phyloP scores from a whole-genome alignment of 1,140 invertebrate genomes.

The Mactra quadrangularis region DNA sequence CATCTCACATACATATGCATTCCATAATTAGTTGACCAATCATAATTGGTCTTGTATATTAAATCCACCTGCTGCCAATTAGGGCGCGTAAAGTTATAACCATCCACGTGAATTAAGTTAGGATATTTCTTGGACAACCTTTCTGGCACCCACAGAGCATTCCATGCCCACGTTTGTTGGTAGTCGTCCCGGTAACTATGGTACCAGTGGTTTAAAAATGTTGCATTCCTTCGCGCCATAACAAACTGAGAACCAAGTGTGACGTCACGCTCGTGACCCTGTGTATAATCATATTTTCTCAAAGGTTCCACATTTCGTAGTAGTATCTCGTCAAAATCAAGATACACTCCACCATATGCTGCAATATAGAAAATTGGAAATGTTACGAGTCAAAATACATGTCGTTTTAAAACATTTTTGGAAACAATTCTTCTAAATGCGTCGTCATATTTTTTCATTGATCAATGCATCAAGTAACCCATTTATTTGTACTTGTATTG shows the following conservation, averaged over 20 bases:
- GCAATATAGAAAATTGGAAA: constrained; percentile 19
- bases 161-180: constrained; percentile 19
- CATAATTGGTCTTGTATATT: constrained; percentile 52
- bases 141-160: constrained; percentile 37
- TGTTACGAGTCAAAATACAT: too few species aligned
- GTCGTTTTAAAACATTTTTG: too few species aligned
- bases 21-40: constrained; percentile 61
- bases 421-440: too few species aligned
- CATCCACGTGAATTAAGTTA: constrained; percentile 51
- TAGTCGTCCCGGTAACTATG: constrained; percentile 42
- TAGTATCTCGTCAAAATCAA: constrained; percentile 57
- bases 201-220: constrained; percentile 57
- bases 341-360: constrained; percentile 57
- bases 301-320: constrained; percentile 36
- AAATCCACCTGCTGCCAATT: constrained; percentile 17
- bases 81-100: constrained; percentile 48
- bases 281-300: constrained; percentile 50
- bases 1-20: constrained; percentile 54
- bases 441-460: too few species aligned
- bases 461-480: too few species aligned
- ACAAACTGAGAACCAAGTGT: constrained; percentile 53
- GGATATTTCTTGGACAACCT: constrained; percentile 53
- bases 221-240: constrained; percentile 45
- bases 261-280: constrained; percentile 39
- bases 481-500: too few species aligned